Conservation (phyloP, 2,113 vertebrate species). For the Diadophis punctatus region DNA sequence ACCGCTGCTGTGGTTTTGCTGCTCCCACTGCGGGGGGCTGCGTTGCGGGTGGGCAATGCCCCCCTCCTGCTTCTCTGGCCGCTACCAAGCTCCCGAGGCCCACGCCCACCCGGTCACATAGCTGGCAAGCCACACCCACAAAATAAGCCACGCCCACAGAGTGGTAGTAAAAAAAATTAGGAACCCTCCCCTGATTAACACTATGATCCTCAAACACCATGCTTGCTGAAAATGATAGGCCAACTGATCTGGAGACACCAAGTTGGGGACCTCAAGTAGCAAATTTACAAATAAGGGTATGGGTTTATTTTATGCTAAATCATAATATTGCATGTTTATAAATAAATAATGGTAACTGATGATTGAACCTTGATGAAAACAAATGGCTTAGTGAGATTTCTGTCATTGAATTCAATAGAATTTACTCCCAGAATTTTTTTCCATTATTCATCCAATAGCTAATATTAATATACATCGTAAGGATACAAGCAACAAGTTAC, state of each 20-base stretch:
- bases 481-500: no score
- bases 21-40: no score
- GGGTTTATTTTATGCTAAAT: not conserved
- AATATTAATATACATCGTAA: no score
- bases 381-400: not conserved
- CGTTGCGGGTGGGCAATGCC: no score
- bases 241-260: not conserved
- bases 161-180: no score
- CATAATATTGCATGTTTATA: not conserved
- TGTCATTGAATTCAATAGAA: not conserved
- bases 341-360: not conserved
- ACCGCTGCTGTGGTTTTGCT: no score
- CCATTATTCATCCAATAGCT: not conserved
- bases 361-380: not conserved
- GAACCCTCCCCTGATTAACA: no score
- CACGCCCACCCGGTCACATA: no score
- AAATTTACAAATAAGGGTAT: not conserved
- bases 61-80: no score
- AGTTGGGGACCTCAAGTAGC: not conserved
- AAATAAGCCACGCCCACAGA: no score
- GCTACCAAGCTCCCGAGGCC: no score
- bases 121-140: no score
- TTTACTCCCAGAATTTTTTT: not conserved
- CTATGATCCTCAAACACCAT: not conserved
- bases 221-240: not conserved